These are phyloP conservation scores for Drosophila insularis DNA, from an alignment of 1,140 invertebrate genomes.

Conservation along the genomic window DNA sequence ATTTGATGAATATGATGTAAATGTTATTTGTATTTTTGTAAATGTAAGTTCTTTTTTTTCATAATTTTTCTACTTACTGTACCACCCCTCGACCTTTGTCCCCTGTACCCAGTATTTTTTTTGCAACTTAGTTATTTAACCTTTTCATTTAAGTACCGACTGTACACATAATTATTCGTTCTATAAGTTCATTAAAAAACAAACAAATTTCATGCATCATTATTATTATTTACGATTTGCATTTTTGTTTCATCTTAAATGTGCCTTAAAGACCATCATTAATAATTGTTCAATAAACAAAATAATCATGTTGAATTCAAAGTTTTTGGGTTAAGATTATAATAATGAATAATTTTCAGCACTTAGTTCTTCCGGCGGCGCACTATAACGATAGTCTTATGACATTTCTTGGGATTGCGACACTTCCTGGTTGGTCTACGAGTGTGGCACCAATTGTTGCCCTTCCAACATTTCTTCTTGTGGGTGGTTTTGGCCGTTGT, in stretches of 20 bases:
- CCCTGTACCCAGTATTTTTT: slow-evolving; percentile 45
- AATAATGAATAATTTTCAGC: not conserved
- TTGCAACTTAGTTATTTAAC: slow-evolving; percentile 26
- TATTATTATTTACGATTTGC: not conserved
- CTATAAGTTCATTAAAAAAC: slow-evolving; percentile 50
- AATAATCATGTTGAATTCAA: slow-evolving; percentile 1
- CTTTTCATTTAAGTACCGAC: slow-evolving; percentile 15
- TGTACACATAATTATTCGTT: slow-evolving; percentile 28
- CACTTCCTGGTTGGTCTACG: not conserved
- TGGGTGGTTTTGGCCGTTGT: not conserved
- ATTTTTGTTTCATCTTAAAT: slow-evolving; percentile 5
- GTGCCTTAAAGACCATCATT: slow-evolving; percentile 11
- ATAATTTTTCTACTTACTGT: slow-evolving; percentile 1
- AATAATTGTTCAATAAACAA: slow-evolving; percentile 10
- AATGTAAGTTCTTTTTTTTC: slow-evolving; percentile 26
- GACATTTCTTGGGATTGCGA: not conserved
- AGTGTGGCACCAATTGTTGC: slow-evolving; percentile 7
- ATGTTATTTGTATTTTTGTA: slow-evolving; percentile 56
- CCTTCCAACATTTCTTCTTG: not conserved
- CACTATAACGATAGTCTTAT: not conserved
- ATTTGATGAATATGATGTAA: slow-evolving; percentile 35
- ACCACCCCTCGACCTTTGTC: slow-evolving; percentile 20
- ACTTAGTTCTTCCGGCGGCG: not conserved
- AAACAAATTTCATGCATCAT: slow-evolving; percentile 6
- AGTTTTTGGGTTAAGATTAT: not conserved